A percentile compares a stretch with the other conserved stretches of the same genome.
Conservation (phyloP, 2,888 invertebrate genomes). For the Phyllotreta cruciferae region DNA sequence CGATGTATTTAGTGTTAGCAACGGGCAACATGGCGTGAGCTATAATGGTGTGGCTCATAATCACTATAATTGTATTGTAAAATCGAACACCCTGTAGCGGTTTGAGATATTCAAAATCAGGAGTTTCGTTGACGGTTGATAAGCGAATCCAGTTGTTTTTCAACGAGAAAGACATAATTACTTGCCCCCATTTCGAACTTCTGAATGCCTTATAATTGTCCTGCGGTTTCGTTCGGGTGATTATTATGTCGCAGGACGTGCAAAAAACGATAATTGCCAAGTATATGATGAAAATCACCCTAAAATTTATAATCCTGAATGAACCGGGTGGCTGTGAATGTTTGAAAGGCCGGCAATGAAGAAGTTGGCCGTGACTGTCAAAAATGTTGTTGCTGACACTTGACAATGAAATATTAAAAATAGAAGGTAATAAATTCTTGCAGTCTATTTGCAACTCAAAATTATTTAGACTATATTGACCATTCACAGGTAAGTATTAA, state of each 20-base stretch:
- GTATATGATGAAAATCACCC: constrained; percentile 33
- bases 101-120: constrained; percentile 40
- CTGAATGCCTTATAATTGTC: constrained; percentile 20
- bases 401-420: no score
- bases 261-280: constrained; percentile 27
- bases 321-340: background rate
- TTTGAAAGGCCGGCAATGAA: no score
- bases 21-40: constrained; percentile 37
- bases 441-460: no score
- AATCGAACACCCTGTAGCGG: constrained; percentile 43
- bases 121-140: constrained; percentile 33
- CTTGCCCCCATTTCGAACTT: background rate
- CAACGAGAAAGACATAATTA: constrained; percentile 38
- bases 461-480: no score
- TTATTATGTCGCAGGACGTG: constrained; percentile 31
- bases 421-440: no score
- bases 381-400: no score
- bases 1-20: constrained; percentile 41
- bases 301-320: constrained; percentile 15
- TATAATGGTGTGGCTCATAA: constrained; percentile 42
- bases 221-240: constrained; percentile 12
- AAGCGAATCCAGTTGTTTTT: constrained; percentile 41
- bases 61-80: constrained; percentile 42
- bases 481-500: no score
- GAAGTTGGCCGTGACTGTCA: no score